These are phyloP conservation scores for Hydrophis major DNA, from an alignment of 2,797 vertebrate genomes.

Conservation along the genomic window DNA sequence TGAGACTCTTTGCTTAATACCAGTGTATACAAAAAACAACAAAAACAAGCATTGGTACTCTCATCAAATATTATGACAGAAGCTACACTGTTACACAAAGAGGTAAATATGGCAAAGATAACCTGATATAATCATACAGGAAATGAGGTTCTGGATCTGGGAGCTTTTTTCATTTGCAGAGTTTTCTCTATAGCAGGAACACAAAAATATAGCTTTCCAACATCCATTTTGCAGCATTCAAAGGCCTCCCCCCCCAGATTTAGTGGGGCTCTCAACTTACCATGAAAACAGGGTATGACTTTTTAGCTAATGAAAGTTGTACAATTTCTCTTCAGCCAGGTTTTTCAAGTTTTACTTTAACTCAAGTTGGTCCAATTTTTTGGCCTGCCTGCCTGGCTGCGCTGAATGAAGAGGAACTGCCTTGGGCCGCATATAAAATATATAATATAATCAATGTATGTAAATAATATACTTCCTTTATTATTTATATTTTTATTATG, in stretches of 20 bases:
- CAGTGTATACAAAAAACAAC: background rate
- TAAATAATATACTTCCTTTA: background rate
- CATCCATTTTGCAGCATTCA: background rate
- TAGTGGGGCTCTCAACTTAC: background rate
- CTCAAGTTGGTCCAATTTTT: background rate
- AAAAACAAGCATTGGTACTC: background rate
- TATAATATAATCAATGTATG: background rate
- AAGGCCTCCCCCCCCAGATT: background rate
- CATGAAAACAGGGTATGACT: background rate
- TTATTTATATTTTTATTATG: background rate
- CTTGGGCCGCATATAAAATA: background rate
- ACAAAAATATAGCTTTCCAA: background rate
- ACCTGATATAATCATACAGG: background rate
- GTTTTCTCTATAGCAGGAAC: background rate
- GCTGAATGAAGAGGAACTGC: background rate
- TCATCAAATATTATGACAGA: background rate
- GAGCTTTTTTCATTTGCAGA: background rate
- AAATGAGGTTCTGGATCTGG: background rate
- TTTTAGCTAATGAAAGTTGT: background rate
- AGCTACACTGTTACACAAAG: background rate
- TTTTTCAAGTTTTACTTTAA: background rate
- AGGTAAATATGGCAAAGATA: background rate
- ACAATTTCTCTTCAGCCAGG: background rate
- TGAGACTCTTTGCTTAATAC: background rate
- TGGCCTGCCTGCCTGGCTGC: background rate